Conservation (phyloP, 2,113 vertebrate species). For the Theristicus caerulescens region DNA sequence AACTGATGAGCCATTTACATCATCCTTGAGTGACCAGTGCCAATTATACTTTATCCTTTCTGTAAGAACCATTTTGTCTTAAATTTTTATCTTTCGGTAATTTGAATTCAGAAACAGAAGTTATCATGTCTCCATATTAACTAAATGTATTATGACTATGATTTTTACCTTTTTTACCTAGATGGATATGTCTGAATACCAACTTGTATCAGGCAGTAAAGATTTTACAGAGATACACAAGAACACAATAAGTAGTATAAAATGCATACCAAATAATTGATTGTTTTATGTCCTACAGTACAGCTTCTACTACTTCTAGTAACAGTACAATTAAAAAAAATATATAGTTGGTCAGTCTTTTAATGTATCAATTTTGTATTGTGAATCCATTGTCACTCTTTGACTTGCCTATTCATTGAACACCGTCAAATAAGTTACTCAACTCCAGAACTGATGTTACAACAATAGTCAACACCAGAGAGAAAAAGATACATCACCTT, state of each 20-base stretch:
- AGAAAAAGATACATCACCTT: not conserved
- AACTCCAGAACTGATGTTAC: not conserved
- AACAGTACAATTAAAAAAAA: not conserved
- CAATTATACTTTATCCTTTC: not conserved
- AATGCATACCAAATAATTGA: not conserved
- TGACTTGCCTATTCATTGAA: not conserved
- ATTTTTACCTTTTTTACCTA: not conserved
- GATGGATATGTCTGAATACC: not conserved
- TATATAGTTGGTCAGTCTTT: not conserved
- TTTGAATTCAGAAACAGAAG: not conserved
- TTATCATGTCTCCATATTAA: not conserved
- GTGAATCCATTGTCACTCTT: not conserved
- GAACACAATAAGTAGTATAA: not conserved
- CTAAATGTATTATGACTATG: not conserved
- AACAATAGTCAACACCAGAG: not conserved
- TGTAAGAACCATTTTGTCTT: not conserved
- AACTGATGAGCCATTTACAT: not conserved
- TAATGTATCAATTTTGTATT: not conserved
- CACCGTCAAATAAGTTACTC: not conserved
- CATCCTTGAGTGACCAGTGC: not conserved
- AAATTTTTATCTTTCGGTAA: not conserved
- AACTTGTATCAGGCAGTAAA: not conserved
- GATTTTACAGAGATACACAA: not conserved
- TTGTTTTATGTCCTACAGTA: not conserved
- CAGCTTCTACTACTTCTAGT: not conserved